Base-by-base conservation (phyloP, 2,888 invertebrate genomes). In the Bursaphelenchus okinawaensis region DNA sequence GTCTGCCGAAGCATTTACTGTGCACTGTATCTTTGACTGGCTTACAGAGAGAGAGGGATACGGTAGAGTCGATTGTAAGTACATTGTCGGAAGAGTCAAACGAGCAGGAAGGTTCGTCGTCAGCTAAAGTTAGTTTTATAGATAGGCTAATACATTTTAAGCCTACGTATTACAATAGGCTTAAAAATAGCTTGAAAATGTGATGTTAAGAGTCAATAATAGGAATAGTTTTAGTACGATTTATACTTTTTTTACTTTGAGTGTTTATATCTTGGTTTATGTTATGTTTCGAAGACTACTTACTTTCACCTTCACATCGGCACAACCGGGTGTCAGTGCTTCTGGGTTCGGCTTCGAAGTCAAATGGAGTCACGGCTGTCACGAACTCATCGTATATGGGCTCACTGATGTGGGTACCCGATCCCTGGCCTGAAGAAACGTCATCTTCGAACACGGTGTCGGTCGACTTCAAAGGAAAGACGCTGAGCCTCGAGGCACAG, bases 361-460 rank as follows among this genome's bases (percentile, higher is more conserved):
- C 68, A 59, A 68, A 68, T n/a, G 69, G 58, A 12, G 65, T 50
- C 1, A 52, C 55, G n/a, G 62, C 54, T 16, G 40, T 66, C n/a
- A 71, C 71, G 31, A 68, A 68, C 50, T 68, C 68, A 51, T 68
- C 68, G 54, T 68, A 68, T n/a, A 60, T 60, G 27, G 60, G 59
- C 23, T 50, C 58, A 0, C 54, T 57, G 16, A 29, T 26, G 23
- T 66, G 69, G n/a, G 23, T 19, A n/a, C 62, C 62, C n/a, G 62
- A 62, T 9, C 63, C 22, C 22, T 60, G 23, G 1, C 62, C 62
- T 19, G 62, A 62, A 12, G 64, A 63, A 23, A 20, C 4, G 12
- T 52, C 26, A 26, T 12, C 4, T 22, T 52, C 55, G n/a, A 52
- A 7, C 61, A 51, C 20, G 16, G 28, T 52, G 24, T 24, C 65